These are phyloP conservation scores for Dipus sagitta DNA, from an alignment of 2,797 vertebrate species.

Conservation along the genomic window DNA sequence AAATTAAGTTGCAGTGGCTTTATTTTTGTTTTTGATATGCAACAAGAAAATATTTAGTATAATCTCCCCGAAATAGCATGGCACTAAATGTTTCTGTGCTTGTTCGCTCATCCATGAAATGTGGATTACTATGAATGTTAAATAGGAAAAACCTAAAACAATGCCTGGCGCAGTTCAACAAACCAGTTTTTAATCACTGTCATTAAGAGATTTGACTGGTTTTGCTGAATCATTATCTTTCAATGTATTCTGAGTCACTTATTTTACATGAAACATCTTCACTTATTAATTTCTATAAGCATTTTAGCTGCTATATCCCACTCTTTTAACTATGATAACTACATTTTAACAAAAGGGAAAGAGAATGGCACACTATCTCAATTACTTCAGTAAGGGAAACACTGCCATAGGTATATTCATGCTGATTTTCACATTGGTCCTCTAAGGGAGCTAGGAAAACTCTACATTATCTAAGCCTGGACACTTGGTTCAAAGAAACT, in stretches of 20 bases:
- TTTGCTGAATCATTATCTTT: background rate
- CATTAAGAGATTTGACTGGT: background rate
- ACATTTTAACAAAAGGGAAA: slow-evolving; percentile 6
- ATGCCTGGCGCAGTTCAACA: background rate
- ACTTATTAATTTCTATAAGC: background rate
- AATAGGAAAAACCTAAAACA: background rate
- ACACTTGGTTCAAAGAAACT: background rate
- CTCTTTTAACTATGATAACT: background rate
- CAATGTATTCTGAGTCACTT: slow-evolving; percentile 16
- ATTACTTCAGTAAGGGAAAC: background rate
- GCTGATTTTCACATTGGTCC: background rate
- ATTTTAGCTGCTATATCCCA: background rate
- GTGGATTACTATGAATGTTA: background rate
- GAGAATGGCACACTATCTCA: background rate
- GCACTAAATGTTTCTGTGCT: background rate
- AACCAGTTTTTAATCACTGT: background rate
- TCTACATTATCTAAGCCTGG: background rate
- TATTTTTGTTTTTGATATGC: background rate
- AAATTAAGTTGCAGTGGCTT: background rate
- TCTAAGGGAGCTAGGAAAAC: background rate
- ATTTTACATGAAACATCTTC: slow-evolving; percentile 9
- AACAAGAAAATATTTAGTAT: background rate
- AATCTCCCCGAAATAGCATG: background rate
- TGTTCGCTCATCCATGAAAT: background rate
- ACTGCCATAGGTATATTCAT: background rate